Percentiles rank a stretch among this genome's conserved stretches.
Evolutionary conservation across 2,797 vertebrate species (phyloP).

Genomic region (Etheostoma perlongum): DNA sequence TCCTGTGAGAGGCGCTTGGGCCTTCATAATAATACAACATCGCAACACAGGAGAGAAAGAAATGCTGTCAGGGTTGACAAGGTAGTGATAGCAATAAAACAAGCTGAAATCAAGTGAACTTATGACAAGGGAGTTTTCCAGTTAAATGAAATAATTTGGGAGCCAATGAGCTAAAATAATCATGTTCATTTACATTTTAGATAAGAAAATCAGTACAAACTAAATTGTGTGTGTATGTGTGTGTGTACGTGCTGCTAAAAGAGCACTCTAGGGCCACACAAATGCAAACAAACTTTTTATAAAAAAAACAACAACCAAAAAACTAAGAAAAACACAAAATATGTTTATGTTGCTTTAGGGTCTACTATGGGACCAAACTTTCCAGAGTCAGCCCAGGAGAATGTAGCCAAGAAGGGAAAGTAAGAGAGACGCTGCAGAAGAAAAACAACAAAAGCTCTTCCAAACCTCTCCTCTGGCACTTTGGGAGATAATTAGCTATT

Average conservation of each 20-base stretch:
- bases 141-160: constrained; percentile 17
- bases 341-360: constrained; percentile 42
- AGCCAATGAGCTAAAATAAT: constrained; percentile 41
- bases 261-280: constrained; percentile 18
- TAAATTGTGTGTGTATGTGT: constrained; percentile 6
- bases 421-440: constrained; percentile 30
- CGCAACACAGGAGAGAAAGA: constrained; percentile 24
- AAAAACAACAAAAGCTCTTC: constrained; percentile 71
- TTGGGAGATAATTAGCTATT: constrained; percentile 79
- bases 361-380: constrained; percentile 43
- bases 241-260: not conserved
- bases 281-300: constrained; percentile 17
- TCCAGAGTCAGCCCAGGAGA: constrained; percentile 57
- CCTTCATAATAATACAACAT: constrained; percentile 39
- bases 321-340: not conserved
- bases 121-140: constrained; percentile 14
- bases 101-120: constrained; percentile 10
- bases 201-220: not conserved
- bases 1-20: constrained; percentile 45
- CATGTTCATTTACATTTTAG: constrained; percentile 38
- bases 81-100: constrained; percentile 32
- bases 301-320: not conserved
- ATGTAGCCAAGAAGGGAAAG: constrained; percentile 20
- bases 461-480: constrained; percentile 71
- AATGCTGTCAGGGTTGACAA: constrained; percentile 23